Evolutionary conservation across 2,888 invertebrate genomes (phyloP), one percentile per base, ranked within the genome.

Genomic region (Leuctra nigra): DNA sequence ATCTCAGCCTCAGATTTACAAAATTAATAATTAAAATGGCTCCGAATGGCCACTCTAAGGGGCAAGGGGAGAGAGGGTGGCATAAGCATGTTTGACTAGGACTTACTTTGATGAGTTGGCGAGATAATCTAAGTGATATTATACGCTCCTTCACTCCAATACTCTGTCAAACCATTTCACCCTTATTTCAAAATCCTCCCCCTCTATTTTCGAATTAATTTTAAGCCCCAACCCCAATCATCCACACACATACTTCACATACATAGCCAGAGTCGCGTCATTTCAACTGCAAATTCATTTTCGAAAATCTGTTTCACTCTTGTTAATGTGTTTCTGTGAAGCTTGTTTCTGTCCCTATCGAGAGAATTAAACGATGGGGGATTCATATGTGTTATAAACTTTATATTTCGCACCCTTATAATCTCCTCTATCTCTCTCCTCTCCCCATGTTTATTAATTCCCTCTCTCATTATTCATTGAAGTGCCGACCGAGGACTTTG

Each of bases 101-200:
- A 48, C 53, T 53, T 22, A 46, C 56, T 59, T 59, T 60, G 60
- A 60, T 60, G 55, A 57, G 55, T 57, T 53, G 53, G 60, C 57
- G 55, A 57, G 57, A 60, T 60, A 60, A 60, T 60, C 60, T 55
- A 38, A 23, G 53, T 35, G 57, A 60, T 57, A 60, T 60, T 60
- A 60, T 57, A 54, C 57, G 60, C 60, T 50, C 39, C 57, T 50
- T 50, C 50, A 50, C 4, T 35, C 20, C 50, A 44, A 44, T 57
- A 55, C 59, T 57, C 55, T 50, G 52, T 36, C 56, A 25, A 41
- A 18, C 56, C 36, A 41, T 38, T 44, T 41, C 53, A 44, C 44
- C 48, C 53, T 20, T 33, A 22, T 53, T 53, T 25, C 20, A 16
- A 41, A 53, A 41, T 52, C 39, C 29, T 35, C 54, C 57, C 38